Evolutionary conservation across 2,113 vertebrate genomes (phyloP).

Genomic region (Melanerpes formicivorus): DNA sequence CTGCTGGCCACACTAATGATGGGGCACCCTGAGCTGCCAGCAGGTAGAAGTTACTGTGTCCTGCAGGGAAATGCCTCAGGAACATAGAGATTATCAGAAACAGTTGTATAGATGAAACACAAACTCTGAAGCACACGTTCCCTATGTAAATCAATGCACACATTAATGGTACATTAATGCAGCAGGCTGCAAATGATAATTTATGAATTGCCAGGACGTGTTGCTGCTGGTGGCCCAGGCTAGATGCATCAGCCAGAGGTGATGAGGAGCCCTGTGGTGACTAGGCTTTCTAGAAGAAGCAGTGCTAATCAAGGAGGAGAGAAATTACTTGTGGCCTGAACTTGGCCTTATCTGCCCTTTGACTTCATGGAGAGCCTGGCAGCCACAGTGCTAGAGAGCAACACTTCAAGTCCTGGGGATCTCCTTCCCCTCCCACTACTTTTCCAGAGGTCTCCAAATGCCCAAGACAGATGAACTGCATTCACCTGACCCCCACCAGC

Average conservation of each 20-base stretch:
- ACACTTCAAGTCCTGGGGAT: neutral
- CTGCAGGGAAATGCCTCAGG: neutral
- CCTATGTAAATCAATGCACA: conserved; percentile 17
- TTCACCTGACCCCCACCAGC: neutral
- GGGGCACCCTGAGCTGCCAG: neutral
- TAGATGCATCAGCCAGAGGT: neutral
- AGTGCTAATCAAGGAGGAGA: neutral
- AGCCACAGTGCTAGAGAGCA: neutral
- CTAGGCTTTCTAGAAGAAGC: neutral
- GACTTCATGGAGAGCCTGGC: neutral
- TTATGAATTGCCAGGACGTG: neutral
- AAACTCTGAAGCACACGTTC: neutral
- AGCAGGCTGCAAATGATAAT: neutral
- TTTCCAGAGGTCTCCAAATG: neutral
- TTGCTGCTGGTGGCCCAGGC: neutral
- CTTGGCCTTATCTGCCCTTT: neutral
- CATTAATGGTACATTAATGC: neutral
- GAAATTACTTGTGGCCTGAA: neutral
- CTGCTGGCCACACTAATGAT: too few relatives aligned
- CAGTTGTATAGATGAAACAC: neutral
- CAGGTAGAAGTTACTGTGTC: neutral
- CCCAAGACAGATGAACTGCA: neutral
- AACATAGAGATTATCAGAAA: neutral
- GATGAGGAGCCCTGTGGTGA: neutral
- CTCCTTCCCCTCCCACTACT: neutral